These are phyloP conservation scores for Hyposmocoma kahamanoa DNA, from an alignment of 1,140 invertebrate genomes.

Conservation along the genomic window DNA sequence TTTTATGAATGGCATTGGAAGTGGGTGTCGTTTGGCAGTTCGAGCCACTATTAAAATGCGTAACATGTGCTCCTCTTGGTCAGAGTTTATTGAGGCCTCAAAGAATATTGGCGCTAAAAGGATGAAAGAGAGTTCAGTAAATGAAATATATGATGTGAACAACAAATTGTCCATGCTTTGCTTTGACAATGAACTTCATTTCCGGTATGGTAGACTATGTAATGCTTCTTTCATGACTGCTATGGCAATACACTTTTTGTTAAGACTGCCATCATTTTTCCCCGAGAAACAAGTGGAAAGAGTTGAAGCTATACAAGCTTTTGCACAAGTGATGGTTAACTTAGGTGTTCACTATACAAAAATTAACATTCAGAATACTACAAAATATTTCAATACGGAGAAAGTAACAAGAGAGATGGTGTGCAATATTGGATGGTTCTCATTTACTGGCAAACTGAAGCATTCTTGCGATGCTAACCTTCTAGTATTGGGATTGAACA, in stretches of 20 bases:
- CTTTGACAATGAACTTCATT: conserved; percentile 15
- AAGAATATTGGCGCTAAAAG: conserved; percentile 13
- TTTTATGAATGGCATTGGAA: neutral
- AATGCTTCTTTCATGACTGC: conserved; percentile 21
- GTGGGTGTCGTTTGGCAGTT: conserved; percentile 5
- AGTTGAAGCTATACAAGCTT: conserved; percentile 11
- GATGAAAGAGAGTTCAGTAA: conserved; percentile 14
- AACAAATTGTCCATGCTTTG: conserved; percentile 15
- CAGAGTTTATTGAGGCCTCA: conserved; percentile 19
- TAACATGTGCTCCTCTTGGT: conserved; percentile 16
- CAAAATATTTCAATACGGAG: neutral
- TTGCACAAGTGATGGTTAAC: conserved; percentile 24
- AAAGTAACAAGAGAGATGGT: neutral
- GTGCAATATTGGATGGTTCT: conserved; percentile 13
- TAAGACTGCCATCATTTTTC: conserved; percentile 16
- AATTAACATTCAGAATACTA: neutral
- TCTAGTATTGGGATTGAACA: conserved; percentile 9
- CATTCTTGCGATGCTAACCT: conserved; percentile 19
- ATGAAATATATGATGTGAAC: conserved; percentile 17
- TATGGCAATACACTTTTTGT: conserved; percentile 16
- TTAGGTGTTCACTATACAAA: conserved; percentile 11
- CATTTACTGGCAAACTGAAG: conserved; percentile 22
- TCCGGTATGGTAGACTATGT: conserved; percentile 20
- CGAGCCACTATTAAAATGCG: conserved; percentile 23
- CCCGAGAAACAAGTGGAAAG: conserved; percentile 11